Evolutionary conservation across 2,888 invertebrate genomes (phyloP).

Genomic region (Drosophila putrida): DNA sequence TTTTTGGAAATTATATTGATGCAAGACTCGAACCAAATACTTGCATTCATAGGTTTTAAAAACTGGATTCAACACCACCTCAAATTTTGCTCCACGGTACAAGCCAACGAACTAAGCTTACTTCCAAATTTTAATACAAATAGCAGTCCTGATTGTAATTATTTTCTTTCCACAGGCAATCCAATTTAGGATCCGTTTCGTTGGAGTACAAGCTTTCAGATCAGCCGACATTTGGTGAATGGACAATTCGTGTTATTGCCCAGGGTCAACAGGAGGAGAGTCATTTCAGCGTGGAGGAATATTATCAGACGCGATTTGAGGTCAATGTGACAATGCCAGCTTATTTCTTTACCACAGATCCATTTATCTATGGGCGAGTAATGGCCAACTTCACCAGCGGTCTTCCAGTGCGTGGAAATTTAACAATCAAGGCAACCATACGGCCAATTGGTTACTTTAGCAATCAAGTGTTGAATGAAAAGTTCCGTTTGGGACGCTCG

Average conservation of each 20-base stretch:
- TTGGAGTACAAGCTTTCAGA: slow-evolving; percentile 95
- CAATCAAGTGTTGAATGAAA: slow-evolving; percentile 87
- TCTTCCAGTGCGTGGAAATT: slow-evolving; percentile 94
- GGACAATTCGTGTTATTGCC: slow-evolving; percentile 95
- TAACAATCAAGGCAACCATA: slow-evolving; percentile 93
- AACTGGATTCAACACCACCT: too few species aligned
- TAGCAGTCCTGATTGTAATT: too few species aligned
- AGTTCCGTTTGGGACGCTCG: slow-evolving; percentile 85
- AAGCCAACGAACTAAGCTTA: too few species aligned
- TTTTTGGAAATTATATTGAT: too few species aligned
- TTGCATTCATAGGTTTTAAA: too few species aligned
- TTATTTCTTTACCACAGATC: slow-evolving; percentile 95
- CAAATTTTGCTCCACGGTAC: too few species aligned
- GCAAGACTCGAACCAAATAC: too few species aligned
- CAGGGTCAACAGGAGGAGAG: slow-evolving; percentile 95
- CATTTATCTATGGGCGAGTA: slow-evolving; percentile 93
- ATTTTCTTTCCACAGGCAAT: slow-evolving; percentile 87
- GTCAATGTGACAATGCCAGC: slow-evolving; percentile 98
- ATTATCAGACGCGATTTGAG: slow-evolving; percentile 97
- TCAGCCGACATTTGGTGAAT: slow-evolving; percentile 96
- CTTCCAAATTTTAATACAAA: too few species aligned
- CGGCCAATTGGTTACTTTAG: slow-evolving; percentile 89
- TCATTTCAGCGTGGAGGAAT: slow-evolving; percentile 95
- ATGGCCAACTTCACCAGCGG: slow-evolving; percentile 99
- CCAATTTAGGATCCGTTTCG: slow-evolving; percentile 97